Conservation (phyloP, 2,797 vertebrate species). For the Notamacropus eugenii region DNA sequence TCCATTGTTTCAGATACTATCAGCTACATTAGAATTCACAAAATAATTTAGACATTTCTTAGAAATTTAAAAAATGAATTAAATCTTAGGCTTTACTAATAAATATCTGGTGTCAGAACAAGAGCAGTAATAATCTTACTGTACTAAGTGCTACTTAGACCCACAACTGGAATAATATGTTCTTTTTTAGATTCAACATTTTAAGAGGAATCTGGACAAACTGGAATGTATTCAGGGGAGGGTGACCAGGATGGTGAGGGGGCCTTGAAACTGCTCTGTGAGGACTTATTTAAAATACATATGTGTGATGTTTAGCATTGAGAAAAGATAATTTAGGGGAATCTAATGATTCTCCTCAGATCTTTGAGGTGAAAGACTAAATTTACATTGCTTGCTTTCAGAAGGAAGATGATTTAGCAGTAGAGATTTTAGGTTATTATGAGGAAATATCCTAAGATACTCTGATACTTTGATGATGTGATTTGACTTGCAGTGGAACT, state of each 20-base stretch:
- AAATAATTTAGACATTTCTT: slow-evolving; percentile 6
- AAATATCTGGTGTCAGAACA: background rate
- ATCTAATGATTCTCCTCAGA: background rate
- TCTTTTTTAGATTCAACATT: background rate
- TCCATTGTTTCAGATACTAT: background rate
- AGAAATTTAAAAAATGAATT: background rate
- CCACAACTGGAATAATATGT: background rate
- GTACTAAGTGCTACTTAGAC: background rate
- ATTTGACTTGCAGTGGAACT: slow-evolving; percentile 6
- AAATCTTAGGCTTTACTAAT: background rate
- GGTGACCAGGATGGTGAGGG: background rate
- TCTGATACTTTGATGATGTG: slow-evolving; percentile 27
- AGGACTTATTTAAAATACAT: background rate
- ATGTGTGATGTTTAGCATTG: background rate
- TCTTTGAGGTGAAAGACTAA: background rate
- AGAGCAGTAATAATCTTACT: background rate
- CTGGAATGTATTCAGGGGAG: background rate
- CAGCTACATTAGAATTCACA: slow-evolving; percentile 36
- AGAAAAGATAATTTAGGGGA: background rate
- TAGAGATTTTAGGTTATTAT: background rate
- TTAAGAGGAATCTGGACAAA: background rate
- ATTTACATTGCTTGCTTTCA: background rate
- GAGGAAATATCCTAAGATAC: background rate
- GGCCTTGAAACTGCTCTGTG: background rate
- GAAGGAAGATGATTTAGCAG: background rate